Evolutionary conservation across 2,888 invertebrate species (phyloP), one percentile per base, ranked within the genome.

Genomic region (Acanthosepion pharaonis): DNA sequence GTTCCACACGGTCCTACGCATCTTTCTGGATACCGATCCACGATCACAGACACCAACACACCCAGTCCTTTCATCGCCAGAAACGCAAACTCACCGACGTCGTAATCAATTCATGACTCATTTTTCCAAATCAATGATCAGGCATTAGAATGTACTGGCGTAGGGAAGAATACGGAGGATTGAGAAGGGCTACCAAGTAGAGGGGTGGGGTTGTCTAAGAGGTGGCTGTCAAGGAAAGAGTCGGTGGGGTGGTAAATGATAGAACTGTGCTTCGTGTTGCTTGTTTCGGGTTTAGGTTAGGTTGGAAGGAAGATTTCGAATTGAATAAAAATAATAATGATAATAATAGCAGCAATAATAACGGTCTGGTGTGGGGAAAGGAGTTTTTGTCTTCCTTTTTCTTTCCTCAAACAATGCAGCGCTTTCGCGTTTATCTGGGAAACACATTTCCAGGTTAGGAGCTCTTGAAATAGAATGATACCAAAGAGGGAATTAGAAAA

Each of bases 51-150:
- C 78, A n/a, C 78, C n/a, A n/a, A n/a, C 78, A 78, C 28, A 20
- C n/a, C 78, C n/a, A n/a, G 11, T 78, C 78, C n/a, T 78, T 33
- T n/a, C 78, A 78, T 78, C 78, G n/a, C 78, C 15, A 78, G n/a
- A 64, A 64, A 64, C 25, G 33, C 78, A 78, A 78, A 78, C 78
- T 33, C 78, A n/a, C 78, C 78, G n/a, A 78, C n/a, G 78, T 33
- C 78, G 15, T 78, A 78, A 78, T 78, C 78, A 78, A 78, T 78
- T 78, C 78, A 78, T 78, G 78, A 78, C 78, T 78, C 78, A 78
- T 78, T 78, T 78, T 78, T 78, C 78, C 78, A 78, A 78, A 78
- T 78, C 78, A 78, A 78, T 78, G 78, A 78, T 78, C 78, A 78
- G 78, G 33, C n/a, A n/a, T n/a, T n/a, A n/a, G n/a, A n/a, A 15